Conservation (phyloP, 2,888 invertebrate species). For the Galerucella pusilla region DNA sequence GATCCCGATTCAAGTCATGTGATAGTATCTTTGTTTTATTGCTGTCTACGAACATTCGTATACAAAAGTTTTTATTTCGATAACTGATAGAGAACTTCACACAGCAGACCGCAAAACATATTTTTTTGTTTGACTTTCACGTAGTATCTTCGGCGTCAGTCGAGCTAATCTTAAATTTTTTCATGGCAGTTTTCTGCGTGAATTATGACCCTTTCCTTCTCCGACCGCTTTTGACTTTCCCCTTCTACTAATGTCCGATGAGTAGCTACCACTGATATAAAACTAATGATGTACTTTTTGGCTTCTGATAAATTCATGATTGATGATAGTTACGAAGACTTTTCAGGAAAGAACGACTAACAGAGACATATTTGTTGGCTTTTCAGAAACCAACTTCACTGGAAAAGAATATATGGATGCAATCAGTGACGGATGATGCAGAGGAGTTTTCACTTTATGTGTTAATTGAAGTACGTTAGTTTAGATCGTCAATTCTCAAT, state of each 20-base stretch:
- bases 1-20: neutral
- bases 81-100: constrained; percentile 13
- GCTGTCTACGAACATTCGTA: constrained; percentile 3
- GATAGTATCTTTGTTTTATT: neutral
- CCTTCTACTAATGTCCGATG: constrained; percentile 55
- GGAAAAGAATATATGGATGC: constrained; percentile 15
- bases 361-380: constrained; percentile 46
- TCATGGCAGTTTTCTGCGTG: constrained; percentile 38
- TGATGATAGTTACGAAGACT: constrained; percentile 55
- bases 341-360: constrained; percentile 39
- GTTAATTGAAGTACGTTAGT: too few relatives aligned
- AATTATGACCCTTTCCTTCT: constrained; percentile 54
- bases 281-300: constrained; percentile 63
- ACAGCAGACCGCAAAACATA: constrained; percentile 13
- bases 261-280: constrained; percentile 59
- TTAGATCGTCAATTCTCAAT: too few relatives aligned
- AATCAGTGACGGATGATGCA: neutral
- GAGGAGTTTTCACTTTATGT: too few relatives aligned
- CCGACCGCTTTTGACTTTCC: constrained; percentile 46
- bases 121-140: neutral
- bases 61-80: constrained; percentile 1
- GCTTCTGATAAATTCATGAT: constrained; percentile 60
- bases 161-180: constrained; percentile 34
- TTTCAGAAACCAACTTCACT: constrained; percentile 24
- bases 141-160: constrained; percentile 26